Evolutionary conservation across 2,888 invertebrate species (phyloP), one percentile per base, ranked within the genome.

Genomic region (Agrotis clavis): DNA sequence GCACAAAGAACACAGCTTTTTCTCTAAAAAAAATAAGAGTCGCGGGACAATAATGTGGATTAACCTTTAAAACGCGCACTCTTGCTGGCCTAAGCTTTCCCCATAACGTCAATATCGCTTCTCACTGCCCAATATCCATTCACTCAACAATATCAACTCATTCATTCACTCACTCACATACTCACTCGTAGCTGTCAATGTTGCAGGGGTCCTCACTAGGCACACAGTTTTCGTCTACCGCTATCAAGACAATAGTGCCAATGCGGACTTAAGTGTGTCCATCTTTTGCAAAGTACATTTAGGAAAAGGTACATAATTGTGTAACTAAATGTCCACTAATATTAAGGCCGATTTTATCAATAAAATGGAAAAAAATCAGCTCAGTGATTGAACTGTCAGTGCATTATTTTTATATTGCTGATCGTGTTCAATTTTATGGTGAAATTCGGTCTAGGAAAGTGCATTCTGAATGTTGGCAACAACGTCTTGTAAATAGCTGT

Each of bases 221-320:
- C 93, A 96, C 93, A 95, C 92, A 90, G 95, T 96, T 92, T 96
- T 94, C 92, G 93, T 94, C 90, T 96, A 96, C 92, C 95, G 94
- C 80, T 96, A 95, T 93, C 94, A 96, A 90, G 96, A 96, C 92
- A 93, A 90, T 93, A 95, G 90, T 93, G 93, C 94, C 90, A 93
- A 94, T 91, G 93, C 95, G 86, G 96, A 96, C 92, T 90, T 96
- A 93, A 94, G 94, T 92, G 94, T 96, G 89, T 96, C 96, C 92
- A 91, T 96, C 93, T 95, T 95, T 94, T 96, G 95, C 96, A 96
- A 96, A 96, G 89, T 96, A 90, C 95, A 96, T 95, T 93, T 96
- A 96, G 96, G 96, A 96, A 95, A 96, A 96, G 96, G 96, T 96
- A 96, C 94, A 91, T 86, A 83, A 64, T 86, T 86, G 80, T 76